phyloP scores from a whole-genome alignment of 2,797 vertebrate species.

The Pangasius sanitwongsei region DNA sequence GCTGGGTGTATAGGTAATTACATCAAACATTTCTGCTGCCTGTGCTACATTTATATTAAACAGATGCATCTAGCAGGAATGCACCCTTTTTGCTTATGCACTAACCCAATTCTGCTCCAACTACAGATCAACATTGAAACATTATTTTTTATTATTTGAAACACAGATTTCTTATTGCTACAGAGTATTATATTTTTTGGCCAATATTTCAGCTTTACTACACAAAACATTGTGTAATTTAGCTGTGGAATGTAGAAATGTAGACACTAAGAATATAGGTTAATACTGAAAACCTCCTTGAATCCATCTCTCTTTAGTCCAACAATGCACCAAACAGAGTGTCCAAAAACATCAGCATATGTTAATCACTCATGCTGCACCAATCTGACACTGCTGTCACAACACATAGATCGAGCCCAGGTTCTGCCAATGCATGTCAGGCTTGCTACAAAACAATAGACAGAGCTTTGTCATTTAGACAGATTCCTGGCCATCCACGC shows the following conservation, averaged over 20 bases:
- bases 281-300: slow-evolving; percentile 2
- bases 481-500: neutral
- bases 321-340: slow-evolving; percentile 15
- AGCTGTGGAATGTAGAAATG: neutral
- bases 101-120: neutral
- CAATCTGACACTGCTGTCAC: slow-evolving; percentile 30
- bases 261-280: neutral
- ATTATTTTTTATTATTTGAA: neutral
- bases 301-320: slow-evolving; percentile 3
- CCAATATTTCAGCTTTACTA: neutral
- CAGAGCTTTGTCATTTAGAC: slow-evolving; percentile 14
- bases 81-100: neutral
- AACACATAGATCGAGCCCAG: slow-evolving; percentile 22
- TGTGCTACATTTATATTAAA: slow-evolving; percentile 7
- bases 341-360: slow-evolving; percentile 36
- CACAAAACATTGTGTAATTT: neutral
- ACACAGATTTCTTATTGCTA: slow-evolving; percentile 12
- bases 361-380: slow-evolving; percentile 23
- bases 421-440: slow-evolving; percentile 4
- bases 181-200: neutral
- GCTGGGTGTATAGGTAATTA: neutral
- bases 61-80: neutral
- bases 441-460: neutral
- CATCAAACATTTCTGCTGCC: slow-evolving; percentile 5
- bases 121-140: neutral